Conservation (phyloP, 2,888 invertebrate species). For the Yponomeuta cagnagella region DNA sequence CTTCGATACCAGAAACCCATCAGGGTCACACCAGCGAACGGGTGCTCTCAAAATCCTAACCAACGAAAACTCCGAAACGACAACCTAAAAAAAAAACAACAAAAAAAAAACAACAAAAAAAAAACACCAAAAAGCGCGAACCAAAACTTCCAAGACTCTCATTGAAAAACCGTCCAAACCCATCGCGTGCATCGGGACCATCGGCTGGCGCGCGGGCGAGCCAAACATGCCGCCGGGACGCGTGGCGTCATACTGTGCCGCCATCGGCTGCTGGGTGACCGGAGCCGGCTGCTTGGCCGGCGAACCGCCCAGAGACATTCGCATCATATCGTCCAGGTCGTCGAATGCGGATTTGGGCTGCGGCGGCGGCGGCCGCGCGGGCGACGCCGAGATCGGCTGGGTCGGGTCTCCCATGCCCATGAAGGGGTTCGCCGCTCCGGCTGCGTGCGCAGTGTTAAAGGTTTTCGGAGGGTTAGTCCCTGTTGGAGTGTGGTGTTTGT, state of each 20-base stretch:
- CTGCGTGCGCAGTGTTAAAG: constrained; percentile 26
- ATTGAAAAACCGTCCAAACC: constrained; percentile 47
- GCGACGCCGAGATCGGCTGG: constrained; percentile 61
- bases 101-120: constrained; percentile 14
- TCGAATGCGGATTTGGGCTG: constrained; percentile 79
- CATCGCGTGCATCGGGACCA: constrained; percentile 63
- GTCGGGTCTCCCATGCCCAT: constrained; percentile 77
- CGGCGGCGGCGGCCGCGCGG: constrained; percentile 67
- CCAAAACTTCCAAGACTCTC: constrained; percentile 25
- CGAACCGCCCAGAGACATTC: constrained; percentile 80
- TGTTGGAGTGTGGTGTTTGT: constrained; percentile 13
- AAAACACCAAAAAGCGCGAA: constrained; percentile 12
- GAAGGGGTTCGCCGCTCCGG: constrained; percentile 77
- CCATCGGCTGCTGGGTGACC: constrained; percentile 28
- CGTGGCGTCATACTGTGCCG: constrained; percentile 59
- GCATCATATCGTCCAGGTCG: constrained; percentile 81
- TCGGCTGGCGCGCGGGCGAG: constrained; percentile 63
- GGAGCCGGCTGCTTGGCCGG: constrained; percentile 53
- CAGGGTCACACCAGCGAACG: too few species aligned
- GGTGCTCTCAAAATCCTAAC: too few species aligned
- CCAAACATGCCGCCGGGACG: constrained; percentile 75
- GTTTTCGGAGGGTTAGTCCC: constrained; percentile 14
- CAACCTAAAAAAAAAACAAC: neutral
- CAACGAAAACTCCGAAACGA: neutral
- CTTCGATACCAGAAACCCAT: too few species aligned